phyloP scores from a whole-genome alignment of 1,140 invertebrate genomes.

The Glomeris maerens region DNA sequence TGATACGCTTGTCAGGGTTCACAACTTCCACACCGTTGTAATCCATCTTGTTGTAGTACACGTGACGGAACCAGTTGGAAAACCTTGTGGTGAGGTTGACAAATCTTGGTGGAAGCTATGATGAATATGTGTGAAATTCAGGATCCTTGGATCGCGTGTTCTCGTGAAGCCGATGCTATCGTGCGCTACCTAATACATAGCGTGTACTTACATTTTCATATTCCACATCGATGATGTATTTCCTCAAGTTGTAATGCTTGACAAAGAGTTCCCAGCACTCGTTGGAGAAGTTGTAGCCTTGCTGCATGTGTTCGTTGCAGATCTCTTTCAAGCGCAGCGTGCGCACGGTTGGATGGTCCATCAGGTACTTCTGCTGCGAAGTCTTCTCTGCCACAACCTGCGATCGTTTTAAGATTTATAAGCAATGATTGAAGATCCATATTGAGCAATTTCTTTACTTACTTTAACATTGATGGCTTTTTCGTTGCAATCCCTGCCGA shows the following conservation, averaged over 20 bases:
- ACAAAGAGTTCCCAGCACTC: not conserved
- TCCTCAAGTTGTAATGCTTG: not conserved
- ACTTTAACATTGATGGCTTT: not conserved
- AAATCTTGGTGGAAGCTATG: not conserved
- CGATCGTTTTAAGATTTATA: too few species aligned
- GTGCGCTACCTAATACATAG: not conserved
- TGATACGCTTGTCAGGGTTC: not conserved
- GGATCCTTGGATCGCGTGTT: not conserved
- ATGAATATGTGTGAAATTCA: too few species aligned
- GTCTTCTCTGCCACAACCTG: too few species aligned
- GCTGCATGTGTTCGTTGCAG: not conserved
- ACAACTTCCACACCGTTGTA: not conserved
- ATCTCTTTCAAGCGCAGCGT: not conserved
- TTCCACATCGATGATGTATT: slow-evolving; percentile 3
- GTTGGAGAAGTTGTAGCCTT: not conserved
- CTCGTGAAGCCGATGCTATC: not conserved
- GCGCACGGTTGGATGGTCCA: not conserved
- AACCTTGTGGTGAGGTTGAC: not conserved
- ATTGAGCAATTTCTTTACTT: not conserved
- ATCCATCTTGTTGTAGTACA: slow-evolving; percentile 8
- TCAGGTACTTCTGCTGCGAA: not conserved
- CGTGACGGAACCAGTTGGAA: slow-evolving; percentile 6
- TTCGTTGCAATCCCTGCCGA: not conserved
- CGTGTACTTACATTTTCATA: slow-evolving; percentile 1
- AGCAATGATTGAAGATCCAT: too few species aligned